Evolutionary conservation across 2,113 vertebrate species (phyloP).

Genomic region (Syrrhaptes paradoxus): DNA sequence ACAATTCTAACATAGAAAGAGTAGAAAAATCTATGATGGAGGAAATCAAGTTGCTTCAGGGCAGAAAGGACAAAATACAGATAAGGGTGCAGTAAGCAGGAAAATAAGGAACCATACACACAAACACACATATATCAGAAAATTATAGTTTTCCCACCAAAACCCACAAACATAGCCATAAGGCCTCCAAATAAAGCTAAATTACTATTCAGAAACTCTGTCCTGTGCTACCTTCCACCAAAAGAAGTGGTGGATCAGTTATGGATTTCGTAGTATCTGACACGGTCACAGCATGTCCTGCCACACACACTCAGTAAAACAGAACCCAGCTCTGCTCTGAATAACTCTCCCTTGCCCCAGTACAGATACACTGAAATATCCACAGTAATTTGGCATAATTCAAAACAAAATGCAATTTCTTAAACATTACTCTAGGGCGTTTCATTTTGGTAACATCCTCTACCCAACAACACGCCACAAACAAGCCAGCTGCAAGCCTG

Average conservation of each 20-base stretch:
- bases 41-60: neutral
- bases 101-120: neutral
- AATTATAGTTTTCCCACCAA: neutral
- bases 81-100: neutral
- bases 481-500: neutral
- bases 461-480: accelerated
- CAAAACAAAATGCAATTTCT: neutral
- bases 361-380: neutral
- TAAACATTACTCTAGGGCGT: neutral
- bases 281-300: accelerated
- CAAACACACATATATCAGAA: neutral
- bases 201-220: neutral
- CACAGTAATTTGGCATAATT: neutral
- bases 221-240: neutral
- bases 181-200: neutral
- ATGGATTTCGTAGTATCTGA: neutral
- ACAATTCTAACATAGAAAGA: neutral
- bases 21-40: neutral
- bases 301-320: neutral
- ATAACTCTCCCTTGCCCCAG: neutral
- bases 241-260: neutral
- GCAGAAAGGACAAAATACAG: neutral
- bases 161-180: neutral
- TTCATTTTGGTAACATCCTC: neutral
- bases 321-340: neutral